Conservation (phyloP, 2,888 invertebrate species). For the Syrphus vitripennis region DNA sequence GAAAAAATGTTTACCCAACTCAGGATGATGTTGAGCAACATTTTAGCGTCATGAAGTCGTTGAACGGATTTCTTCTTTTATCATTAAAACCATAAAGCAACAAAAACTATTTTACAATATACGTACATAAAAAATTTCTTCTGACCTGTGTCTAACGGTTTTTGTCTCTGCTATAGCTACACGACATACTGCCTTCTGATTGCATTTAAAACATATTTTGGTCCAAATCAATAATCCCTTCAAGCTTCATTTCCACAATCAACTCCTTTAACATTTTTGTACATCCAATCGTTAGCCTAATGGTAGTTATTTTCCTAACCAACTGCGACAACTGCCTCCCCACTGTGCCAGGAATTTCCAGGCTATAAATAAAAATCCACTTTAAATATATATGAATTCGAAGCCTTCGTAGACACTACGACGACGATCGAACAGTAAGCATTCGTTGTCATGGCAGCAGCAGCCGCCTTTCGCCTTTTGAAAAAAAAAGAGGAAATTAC, state of each 20-base stretch:
- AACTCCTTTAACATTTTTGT: not conserved
- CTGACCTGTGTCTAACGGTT: too few species aligned
- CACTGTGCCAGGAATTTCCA: conserved; percentile 57
- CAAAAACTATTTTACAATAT: too few species aligned
- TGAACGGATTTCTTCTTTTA: too few species aligned
- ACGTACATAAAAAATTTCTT: too few species aligned
- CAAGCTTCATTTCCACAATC: not conserved
- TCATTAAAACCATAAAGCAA: too few species aligned
- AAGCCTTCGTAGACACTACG: conserved; percentile 42
- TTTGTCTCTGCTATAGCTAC: too few species aligned
- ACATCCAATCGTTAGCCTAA: not conserved
- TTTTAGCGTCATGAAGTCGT: too few species aligned
- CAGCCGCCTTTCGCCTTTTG: not conserved
- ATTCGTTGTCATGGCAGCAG: not conserved
- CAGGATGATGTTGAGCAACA: too few species aligned
- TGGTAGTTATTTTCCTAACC: not conserved
- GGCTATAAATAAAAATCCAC: conserved; percentile 64
- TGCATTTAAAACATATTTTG: too few species aligned
- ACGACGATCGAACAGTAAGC: conserved; percentile 54
- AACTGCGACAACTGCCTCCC: conserved; percentile 39
- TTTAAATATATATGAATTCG: conserved; percentile 15
- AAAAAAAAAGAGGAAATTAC: not conserved
- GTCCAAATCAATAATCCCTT: too few species aligned
- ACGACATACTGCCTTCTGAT: too few species aligned
- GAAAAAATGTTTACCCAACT: too few species aligned